phyloP scores from a whole-genome alignment of 2,888 invertebrate species.

The Lycaena phlaeas region DNA sequence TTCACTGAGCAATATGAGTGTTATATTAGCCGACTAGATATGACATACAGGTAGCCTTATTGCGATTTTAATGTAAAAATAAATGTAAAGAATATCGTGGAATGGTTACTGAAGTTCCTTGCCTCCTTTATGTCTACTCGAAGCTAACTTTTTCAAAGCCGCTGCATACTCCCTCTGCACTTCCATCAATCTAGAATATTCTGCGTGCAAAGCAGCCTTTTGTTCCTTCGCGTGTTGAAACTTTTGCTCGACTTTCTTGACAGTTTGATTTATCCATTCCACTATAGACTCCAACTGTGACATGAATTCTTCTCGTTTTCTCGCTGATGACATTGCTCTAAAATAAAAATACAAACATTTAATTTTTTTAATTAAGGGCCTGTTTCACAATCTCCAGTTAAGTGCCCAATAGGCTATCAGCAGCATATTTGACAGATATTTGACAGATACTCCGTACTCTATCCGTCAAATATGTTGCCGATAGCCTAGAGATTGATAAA shows the following conservation, averaged over 20 bases:
- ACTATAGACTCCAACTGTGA: conserved; percentile 92
- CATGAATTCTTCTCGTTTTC: conserved; percentile 90
- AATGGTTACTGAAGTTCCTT: not conserved
- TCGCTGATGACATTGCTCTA: conserved; percentile 87
- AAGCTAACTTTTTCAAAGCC: conserved; percentile 52
- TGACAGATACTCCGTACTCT: too few species aligned
- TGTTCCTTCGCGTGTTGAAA: conserved; percentile 50
- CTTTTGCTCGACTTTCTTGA: conserved; percentile 79
- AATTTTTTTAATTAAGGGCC: not conserved
- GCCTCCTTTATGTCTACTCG: conserved; percentile 35
- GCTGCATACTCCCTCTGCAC: conserved; percentile 62
- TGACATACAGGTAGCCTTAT: too few species aligned
- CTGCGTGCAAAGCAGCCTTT: conserved; percentile 43
- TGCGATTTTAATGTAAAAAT: too few species aligned
- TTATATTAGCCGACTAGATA: conserved; percentile 4
- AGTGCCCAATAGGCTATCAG: too few species aligned
- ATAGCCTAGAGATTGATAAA: too few species aligned
- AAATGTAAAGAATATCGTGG: too few species aligned
- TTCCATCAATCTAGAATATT: conserved; percentile 54
- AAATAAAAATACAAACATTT: conserved; percentile 8
- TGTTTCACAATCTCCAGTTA: too few species aligned
- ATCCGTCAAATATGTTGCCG: too few species aligned
- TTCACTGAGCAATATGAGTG: not conserved
- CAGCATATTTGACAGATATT: too few species aligned
- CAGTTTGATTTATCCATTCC: conserved; percentile 90